Conservation (phyloP, 1,140 invertebrate species). For the Aphelinus atriplicis region DNA sequence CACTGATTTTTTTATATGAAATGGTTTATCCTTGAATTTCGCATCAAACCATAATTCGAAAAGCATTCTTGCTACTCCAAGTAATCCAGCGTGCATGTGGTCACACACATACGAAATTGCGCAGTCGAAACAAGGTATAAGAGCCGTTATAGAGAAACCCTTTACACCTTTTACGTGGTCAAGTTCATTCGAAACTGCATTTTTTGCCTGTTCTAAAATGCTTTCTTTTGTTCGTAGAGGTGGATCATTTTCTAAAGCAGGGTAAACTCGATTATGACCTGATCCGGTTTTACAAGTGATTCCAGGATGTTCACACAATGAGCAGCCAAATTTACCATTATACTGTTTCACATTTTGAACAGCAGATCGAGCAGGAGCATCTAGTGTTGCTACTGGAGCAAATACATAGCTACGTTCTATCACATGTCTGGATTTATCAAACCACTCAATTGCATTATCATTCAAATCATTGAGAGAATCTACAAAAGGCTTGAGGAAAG, state of each 20-base stretch:
- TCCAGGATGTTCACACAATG: conserved; percentile 25
- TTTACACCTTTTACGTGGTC: conserved; percentile 13
- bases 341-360: conserved; percentile 8
- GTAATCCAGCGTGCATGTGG: conserved; percentile 10
- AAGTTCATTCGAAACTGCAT: background rate
- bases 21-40: background rate
- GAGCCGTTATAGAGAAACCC: conserved; percentile 2
- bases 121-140: conserved; percentile 8
- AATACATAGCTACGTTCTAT: conserved; percentile 1
- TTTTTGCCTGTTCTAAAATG: background rate
- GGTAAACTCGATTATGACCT: conserved; percentile 23
- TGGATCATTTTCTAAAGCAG: background rate
- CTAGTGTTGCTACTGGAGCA: conserved; percentile 15
- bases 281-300: background rate
- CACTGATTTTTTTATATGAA: background rate
- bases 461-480: conserved; percentile 19
- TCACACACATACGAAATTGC: background rate
- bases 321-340: conserved; percentile 15
- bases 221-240: conserved; percentile 2
- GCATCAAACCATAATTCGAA: conserved; percentile 20
- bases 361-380: conserved; percentile 5
- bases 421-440: background rate
- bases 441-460: conserved; percentile 15
- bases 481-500: conserved; percentile 30
- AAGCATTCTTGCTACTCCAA: conserved; percentile 6